Evolutionary conservation across 2,888 invertebrate genomes (phyloP), one percentile per base, ranked within the genome.

Genomic region (Molorchus minor): DNA sequence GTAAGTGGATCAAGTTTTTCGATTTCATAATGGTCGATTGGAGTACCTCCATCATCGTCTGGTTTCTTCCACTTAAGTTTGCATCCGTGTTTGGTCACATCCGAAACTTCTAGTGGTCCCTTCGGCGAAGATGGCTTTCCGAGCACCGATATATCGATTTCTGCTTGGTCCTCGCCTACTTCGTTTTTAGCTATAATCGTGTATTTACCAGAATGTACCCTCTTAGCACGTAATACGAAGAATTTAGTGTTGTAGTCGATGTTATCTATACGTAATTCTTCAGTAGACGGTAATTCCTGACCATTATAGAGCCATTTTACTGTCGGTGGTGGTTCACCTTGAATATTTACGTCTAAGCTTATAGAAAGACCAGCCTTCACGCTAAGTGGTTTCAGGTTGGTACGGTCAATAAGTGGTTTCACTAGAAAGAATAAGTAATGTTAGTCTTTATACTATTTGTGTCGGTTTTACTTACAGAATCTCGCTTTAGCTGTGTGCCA

Each of bases 11-110:
- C 96, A 40, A 96, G 85, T 77, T 96, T 96, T 82, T 99, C 98
- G 73, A 99, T 94, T 83, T 94, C 93, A 77, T 97, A 97, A 77
- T 95, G 93, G 63, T 96, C 94, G 69, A 99, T 88, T 36, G 96
- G 96, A 25, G 90, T 83, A 17, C 98, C 98, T 56, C 98, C 98
- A 75, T 98, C 97, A 78, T 98, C 97, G 69, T 94, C 92, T 0
- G 96, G 96, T 76, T 94, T 94, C 79, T 95, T 87, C 96, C 96
- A 97, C 61, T 92, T 87, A 3, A 97, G 84, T 63, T 93, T 92
- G 80, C 95, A 96, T 21, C 95, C 93, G 76, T 92, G 93, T 82
- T 96, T 96, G 10, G 92, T 94, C 17, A 98, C 87, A 77, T 96
- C 93, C 2, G 88, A 86, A 4, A 96, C 92, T 65, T 94, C 92